Evolutionary conservation across 2,797 vertebrate species (phyloP).

Genomic region (Cheracebus regulus): DNA sequence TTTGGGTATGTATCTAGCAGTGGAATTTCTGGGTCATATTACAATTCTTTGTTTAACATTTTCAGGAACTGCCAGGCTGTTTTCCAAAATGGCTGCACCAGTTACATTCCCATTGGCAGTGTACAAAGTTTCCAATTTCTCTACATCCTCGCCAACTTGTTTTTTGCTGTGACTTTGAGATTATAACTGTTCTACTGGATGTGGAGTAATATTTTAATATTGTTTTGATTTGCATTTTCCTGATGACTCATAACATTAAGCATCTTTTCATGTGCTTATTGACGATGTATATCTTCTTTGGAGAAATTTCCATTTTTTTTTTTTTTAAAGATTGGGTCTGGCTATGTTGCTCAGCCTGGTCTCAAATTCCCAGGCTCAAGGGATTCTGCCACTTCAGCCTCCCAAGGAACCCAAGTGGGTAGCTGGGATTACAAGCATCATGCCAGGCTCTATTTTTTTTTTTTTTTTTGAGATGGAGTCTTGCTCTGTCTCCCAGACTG

Average conservation of each 20-base stretch:
- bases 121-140: neutral
- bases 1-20: neutral
- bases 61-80: neutral
- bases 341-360: neutral
- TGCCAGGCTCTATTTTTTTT: neutral
- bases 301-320: neutral
- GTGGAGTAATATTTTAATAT: neutral
- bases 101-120: neutral
- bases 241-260: neutral
- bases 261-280: neutral
- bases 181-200: neutral
- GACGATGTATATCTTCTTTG: neutral
- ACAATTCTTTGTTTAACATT: neutral
- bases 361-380: neutral
- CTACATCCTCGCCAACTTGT: neutral
- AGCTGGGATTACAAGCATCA: neutral
- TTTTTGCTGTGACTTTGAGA: neutral
- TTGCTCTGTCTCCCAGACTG: neutral
- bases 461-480: neutral
- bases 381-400: neutral
- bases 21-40: neutral
- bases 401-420: neutral
- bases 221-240: neutral
- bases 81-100: neutral
- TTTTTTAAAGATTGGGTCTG: neutral